Conservation (phyloP, 2,888 invertebrate genomes). For the Lumbricus terrestris region DNA sequence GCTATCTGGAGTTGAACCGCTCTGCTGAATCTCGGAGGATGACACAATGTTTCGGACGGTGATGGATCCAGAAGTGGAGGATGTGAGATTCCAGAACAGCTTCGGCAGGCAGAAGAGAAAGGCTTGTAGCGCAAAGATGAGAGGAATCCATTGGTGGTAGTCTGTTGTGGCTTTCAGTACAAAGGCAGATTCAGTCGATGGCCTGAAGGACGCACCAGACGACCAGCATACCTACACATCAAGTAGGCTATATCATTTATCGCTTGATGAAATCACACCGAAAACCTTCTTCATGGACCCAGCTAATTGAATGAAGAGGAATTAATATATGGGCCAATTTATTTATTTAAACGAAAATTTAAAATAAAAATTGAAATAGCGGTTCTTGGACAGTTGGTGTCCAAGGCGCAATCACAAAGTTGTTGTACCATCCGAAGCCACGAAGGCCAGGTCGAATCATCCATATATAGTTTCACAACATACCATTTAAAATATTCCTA, state of each 20-base stretch:
- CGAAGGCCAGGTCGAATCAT: too few relatives aligned
- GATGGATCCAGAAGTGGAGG: not conserved
- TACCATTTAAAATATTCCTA: too few relatives aligned
- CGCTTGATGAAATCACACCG: too few relatives aligned
- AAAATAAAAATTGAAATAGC: too few relatives aligned
- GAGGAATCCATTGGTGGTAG: constrained; percentile 6
- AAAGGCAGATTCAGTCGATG: not conserved
- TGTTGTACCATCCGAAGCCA: too few relatives aligned
- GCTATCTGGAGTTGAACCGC: not conserved
- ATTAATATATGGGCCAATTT: too few relatives aligned
- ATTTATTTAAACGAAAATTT: too few relatives aligned
- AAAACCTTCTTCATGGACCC: too few relatives aligned
- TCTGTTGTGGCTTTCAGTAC: not conserved
- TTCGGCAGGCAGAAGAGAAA: not conserved
- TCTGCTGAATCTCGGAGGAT: not conserved
- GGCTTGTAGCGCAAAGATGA: not conserved
- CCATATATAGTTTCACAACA: too few relatives aligned
- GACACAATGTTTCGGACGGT: not conserved
- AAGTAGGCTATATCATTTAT: not conserved
- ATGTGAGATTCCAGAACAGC: not conserved
- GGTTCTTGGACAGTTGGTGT: too few relatives aligned
- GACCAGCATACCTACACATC: not conserved
- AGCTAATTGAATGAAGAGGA: too few relatives aligned
- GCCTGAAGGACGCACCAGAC: not conserved
- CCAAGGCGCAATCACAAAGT: too few relatives aligned